A percentile compares a stretch with the other conserved stretches of the same genome.
phyloP scores from a whole-genome alignment of 2,888 invertebrate species.

The Lepidocyrtinus sp. region DNA sequence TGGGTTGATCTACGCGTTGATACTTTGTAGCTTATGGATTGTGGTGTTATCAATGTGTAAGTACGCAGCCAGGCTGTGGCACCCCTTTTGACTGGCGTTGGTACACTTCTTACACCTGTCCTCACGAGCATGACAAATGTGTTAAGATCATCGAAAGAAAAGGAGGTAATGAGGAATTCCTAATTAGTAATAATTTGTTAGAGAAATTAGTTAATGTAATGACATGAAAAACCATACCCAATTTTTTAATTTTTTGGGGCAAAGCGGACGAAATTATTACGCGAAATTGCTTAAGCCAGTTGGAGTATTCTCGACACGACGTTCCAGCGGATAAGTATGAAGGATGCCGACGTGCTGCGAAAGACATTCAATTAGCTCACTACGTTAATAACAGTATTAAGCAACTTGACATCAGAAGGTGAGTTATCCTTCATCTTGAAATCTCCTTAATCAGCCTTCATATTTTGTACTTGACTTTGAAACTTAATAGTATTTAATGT shows the following conservation, averaged over 20 bases:
- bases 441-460: background rate
- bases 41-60: constrained; percentile 92
- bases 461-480: background rate
- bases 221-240: background rate
- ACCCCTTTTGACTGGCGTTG: constrained; percentile 87
- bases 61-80: constrained; percentile 90
- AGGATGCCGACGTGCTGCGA: constrained; percentile 87
- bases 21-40: constrained; percentile 25
- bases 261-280: constrained; percentile 85
- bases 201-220: too few species aligned
- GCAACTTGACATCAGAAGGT: constrained; percentile 88
- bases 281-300: constrained; percentile 86
- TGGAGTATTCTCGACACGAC: constrained; percentile 85
- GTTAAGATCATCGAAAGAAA: constrained; percentile 89
- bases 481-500: background rate
- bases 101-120: constrained; percentile 85
- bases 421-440: constrained; percentile 60
- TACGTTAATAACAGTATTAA: constrained; percentile 90
- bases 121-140: constrained; percentile 88
- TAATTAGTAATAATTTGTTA: too few species aligned
- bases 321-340: constrained; percentile 94
- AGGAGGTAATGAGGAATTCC: too few species aligned
- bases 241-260: constrained; percentile 70
- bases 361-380: constrained; percentile 84
- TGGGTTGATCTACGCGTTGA: background rate